Base-by-base conservation (phyloP, 2,797 vertebrate genomes). In the Myiotriccus ornatus region DNA sequence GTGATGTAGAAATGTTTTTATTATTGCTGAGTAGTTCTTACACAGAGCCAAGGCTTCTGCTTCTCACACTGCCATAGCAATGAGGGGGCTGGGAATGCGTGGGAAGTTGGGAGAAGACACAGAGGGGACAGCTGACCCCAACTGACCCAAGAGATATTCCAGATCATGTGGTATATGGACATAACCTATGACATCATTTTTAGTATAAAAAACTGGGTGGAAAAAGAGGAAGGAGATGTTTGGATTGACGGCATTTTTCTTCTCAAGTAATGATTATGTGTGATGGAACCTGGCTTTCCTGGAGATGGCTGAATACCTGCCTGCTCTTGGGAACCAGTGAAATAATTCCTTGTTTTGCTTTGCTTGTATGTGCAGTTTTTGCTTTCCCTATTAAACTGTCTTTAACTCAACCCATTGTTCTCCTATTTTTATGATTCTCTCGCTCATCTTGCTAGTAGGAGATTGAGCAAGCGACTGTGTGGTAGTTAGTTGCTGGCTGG, bases 401-500 rank as follows among this genome's bases (percentile, higher is more conserved):
- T n/a, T 64, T 64, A 44, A 25, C 32, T 46, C 32, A 46, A n/a
- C 11, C 12, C 15, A 25, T 13, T n/a, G 11, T 65, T 46, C 32
- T n/a, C 41, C 23, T 30, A 22, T 28, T 63, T 63, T 44, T 24
- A 18, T n/a, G 30, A 9, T 64, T 65, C 63, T n/a, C 22, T 65
- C 43, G 6, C 62, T n/a, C 12, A n/a, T 64, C 21, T 25, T 46
- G 14, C 21, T 57, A 17, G 12, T 16, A 14, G 24, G 28, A 20
- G 69, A 30, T 10, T 16, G 7, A 52, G 37, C 10, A 14, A 63
- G 14, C 11, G 28, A 35, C 35, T 43, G 35, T 0, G 0, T 57
- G n/a, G 20, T 50, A 25, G 32, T n/a, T 44, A n/a, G 23, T 19
- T 64, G 17, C 14, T 15, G 23, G 12, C 28, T 64, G 17, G 24